Conservation (phyloP, 2,113 vertebrate species). For the Indri indri region DNA sequence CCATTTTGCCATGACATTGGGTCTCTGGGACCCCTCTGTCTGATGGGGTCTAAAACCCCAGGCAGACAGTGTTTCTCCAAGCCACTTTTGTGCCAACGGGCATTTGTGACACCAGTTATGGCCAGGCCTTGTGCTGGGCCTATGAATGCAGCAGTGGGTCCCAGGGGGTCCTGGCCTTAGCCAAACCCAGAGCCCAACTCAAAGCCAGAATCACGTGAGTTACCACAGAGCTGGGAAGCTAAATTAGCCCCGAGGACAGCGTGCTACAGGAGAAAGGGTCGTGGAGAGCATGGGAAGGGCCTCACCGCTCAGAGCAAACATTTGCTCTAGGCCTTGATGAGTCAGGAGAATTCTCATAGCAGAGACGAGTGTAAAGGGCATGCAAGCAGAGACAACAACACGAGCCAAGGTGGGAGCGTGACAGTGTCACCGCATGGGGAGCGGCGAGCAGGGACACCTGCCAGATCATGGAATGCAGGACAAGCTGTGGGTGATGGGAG, state of each 20-base stretch:
- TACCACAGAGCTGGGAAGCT: background rate
- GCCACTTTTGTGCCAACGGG: background rate
- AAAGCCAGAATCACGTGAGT: background rate
- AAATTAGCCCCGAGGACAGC: background rate
- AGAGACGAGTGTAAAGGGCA: background rate
- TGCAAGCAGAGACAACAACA: no score
- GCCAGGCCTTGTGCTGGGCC: background rate
- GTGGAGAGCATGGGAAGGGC: background rate
- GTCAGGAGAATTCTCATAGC: background rate
- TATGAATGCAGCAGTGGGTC: fast-evolving
- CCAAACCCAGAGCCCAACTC: background rate
- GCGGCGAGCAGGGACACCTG: background rate
- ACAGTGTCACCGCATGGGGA: background rate
- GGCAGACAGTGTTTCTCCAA: background rate
- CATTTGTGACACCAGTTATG: background rate
- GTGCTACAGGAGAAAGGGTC: background rate
- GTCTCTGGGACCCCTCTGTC: background rate
- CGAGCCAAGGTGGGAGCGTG: fast-evolving
- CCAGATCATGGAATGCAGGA: background rate
- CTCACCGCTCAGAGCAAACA: background rate
- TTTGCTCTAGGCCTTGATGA: background rate
- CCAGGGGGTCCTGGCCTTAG: background rate
- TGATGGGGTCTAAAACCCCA: background rate
- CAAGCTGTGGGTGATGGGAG: background rate
- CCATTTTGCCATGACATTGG: background rate